Evolutionary conservation across 2,113 vertebrate species (phyloP), one percentile per base, ranked within the genome.

Genomic region (Himantopus leucocephalus): DNA sequence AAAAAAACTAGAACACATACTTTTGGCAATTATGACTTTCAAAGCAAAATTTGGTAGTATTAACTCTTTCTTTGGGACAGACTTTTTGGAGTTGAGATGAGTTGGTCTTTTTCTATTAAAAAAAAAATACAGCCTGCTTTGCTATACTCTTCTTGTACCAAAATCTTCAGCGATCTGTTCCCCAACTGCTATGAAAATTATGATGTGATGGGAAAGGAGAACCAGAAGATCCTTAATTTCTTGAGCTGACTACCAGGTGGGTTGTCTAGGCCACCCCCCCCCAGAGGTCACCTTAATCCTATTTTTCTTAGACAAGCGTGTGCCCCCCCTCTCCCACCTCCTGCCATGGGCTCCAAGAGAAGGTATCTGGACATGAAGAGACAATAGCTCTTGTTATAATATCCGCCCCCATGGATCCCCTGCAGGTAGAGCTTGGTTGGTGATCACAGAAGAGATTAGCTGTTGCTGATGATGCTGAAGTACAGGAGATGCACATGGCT

Each of bases 401-500:
- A 89, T 70, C 64, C 14, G 2, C 94, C 80, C 91, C 52, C 70
- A 95, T 90, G 87, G 68, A 62, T 90, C 14, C n/a, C 55, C 73
- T 91, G 91, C 94, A 96, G 87, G 89, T 88, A 95, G 66, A 94
- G 80, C 56, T 88, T 4, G 7, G 84, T 32, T 78, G 71, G 52
- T 92, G 97, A 97, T 97, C 50, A 63, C 67, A 81, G 47, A 58
- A 58, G 47, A 88, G 97, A 97, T 97, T 92, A 97, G 58, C 73
- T 89, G 63, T 90, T 97, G 96, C 84, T 97, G 96, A 95, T 95
- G 89, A n/a, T 56, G 95, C 93, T 90, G 91, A 94, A 95, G 92
- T 35, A 80, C 77, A 77, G 88, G 77, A 96, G 92, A 66, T 94
- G 74, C 80, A 87, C 81, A 70, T 39, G 81, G 75, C 48, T 91